Conservation (phyloP, 1,140 invertebrate species). For the Rhyzopertha dominica region DNA sequence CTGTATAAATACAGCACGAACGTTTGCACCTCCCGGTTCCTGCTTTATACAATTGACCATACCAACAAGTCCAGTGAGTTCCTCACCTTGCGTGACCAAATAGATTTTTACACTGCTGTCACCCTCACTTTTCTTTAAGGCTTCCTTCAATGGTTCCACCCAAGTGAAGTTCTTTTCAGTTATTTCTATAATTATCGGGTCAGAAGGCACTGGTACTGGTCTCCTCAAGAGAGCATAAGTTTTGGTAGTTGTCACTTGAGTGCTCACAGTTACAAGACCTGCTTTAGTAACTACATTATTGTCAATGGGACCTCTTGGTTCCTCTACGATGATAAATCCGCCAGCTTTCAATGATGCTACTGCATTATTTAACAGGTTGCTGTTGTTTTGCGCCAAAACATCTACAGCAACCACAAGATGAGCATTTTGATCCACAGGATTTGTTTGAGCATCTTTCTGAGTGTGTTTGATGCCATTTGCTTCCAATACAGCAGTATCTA, state of each 20-base stretch:
- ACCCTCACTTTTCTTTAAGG: slow-evolving; percentile 55
- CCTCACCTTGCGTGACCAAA: slow-evolving; percentile 63
- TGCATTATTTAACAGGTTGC: slow-evolving; percentile 53
- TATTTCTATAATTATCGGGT: slow-evolving; percentile 54
- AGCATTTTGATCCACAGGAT: slow-evolving; percentile 57
- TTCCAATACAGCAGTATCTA: slow-evolving; percentile 49
- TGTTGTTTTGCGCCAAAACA: slow-evolving; percentile 51
- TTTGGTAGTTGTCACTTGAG: slow-evolving; percentile 54
- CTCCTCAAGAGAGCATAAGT: slow-evolving; percentile 58
- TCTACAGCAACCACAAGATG: slow-evolving; percentile 62
- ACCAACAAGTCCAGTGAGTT: slow-evolving; percentile 74
- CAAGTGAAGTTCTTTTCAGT: slow-evolving; percentile 69
- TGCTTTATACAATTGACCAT: slow-evolving; percentile 82
- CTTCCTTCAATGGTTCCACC: slow-evolving; percentile 75
- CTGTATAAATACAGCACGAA: slow-evolving; percentile 68
- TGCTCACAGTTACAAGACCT: slow-evolving; percentile 51
- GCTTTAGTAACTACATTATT: slow-evolving; percentile 39
- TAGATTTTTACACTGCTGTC: slow-evolving; percentile 61
- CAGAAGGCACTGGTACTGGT: slow-evolving; percentile 38
- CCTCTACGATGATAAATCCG: slow-evolving; percentile 75
- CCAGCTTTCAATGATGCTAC: slow-evolving; percentile 58
- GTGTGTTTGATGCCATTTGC: slow-evolving; percentile 53
- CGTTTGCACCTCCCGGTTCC: slow-evolving; percentile 72
- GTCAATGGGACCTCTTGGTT: slow-evolving; percentile 55
- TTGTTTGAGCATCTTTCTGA: slow-evolving; percentile 50